phyloP scores from a whole-genome alignment of 2,797 vertebrate species.

The Gadopsis marmoratus region DNA sequence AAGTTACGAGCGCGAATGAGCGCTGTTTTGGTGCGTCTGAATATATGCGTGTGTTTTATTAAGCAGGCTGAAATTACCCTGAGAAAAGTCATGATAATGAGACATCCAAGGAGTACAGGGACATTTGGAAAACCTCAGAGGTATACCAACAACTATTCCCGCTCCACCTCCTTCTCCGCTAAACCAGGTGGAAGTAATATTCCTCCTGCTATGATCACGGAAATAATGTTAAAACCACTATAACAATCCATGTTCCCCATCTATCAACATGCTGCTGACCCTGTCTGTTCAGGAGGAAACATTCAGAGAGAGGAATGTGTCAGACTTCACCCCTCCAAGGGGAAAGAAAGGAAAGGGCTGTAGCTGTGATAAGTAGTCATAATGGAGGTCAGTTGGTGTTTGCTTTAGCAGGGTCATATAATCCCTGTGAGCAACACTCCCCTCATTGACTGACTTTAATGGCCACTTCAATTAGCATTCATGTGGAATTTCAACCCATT shows the following conservation, averaged over 20 bases:
- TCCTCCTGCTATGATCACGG: constrained; percentile 41
- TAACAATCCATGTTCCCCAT: constrained; percentile 53
- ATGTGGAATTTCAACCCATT: constrained; percentile 70
- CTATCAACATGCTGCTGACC: constrained; percentile 62
- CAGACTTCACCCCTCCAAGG: constrained; percentile 72
- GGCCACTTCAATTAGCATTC: constrained; percentile 80
- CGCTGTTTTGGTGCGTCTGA: constrained; percentile 50
- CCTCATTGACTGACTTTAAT: constrained; percentile 76
- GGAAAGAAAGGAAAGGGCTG: constrained; percentile 75
- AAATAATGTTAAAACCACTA: constrained; percentile 50
- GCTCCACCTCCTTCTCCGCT: constrained; percentile 40
- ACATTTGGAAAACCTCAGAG: constrained; percentile 72
- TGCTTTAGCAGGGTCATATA: constrained; percentile 78
- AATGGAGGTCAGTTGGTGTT: constrained; percentile 82
- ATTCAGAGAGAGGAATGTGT: constrained; percentile 76
- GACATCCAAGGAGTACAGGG: constrained; percentile 58
- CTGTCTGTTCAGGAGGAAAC: constrained; percentile 66
- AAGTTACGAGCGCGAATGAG: constrained; percentile 65
- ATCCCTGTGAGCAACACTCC: constrained; percentile 73
- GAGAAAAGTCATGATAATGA: constrained; percentile 76
- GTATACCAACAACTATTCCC: constrained; percentile 56
- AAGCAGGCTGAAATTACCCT: constrained; percentile 72
- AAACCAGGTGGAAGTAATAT: constrained; percentile 77
- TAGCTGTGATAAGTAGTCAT: constrained; percentile 81
- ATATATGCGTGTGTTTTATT: constrained; percentile 67